These are phyloP conservation scores for Acromyrmex charruanus DNA, from an alignment of 1,140 invertebrate genomes.

Conservation along the genomic window DNA sequence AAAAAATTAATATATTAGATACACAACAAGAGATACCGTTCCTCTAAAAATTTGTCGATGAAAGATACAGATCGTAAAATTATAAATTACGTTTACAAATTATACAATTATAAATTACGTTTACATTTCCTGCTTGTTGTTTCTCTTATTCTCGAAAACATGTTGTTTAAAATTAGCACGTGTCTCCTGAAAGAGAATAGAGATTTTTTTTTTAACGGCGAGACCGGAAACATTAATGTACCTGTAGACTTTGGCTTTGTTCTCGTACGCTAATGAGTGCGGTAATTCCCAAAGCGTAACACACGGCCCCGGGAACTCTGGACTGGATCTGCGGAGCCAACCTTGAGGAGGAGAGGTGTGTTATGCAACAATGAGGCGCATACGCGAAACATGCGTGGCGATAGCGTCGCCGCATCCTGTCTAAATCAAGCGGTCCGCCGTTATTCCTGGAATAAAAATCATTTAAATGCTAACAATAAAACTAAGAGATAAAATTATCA, in stretches of 20 bases:
- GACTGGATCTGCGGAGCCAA: constrained; percentile 27
- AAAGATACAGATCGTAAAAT: constrained; percentile 4
- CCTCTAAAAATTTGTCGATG: not conserved
- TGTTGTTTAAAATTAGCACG: constrained; percentile 41
- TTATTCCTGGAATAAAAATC: constrained; percentile 46
- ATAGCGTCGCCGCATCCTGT: not conserved
- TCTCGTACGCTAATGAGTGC: constrained; percentile 68
- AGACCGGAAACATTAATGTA: constrained; percentile 63
- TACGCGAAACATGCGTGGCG: constrained; percentile 37
- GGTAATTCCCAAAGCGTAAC: constrained; percentile 69
- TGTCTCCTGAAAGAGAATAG: constrained; percentile 54
- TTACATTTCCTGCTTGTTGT: constrained; percentile 47
- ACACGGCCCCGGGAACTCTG: constrained; percentile 44
- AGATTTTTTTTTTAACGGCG: not conserved
- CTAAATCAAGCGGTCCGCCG: constrained; percentile 9
- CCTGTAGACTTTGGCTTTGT: constrained; percentile 63
- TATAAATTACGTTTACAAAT: constrained; percentile 2
- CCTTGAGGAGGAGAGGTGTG: constrained; percentile 61
- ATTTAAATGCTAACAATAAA: constrained; percentile 20
- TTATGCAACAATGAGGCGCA: constrained; percentile 56
- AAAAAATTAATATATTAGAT: too few species aligned
- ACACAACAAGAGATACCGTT: not conserved
- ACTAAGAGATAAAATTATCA: not conserved
- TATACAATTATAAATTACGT: constrained; percentile 1
- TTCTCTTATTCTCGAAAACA: constrained; percentile 25